phyloP scores from a whole-genome alignment of 1,140 invertebrate species.

The Sarcophaga peregrina region DNA sequence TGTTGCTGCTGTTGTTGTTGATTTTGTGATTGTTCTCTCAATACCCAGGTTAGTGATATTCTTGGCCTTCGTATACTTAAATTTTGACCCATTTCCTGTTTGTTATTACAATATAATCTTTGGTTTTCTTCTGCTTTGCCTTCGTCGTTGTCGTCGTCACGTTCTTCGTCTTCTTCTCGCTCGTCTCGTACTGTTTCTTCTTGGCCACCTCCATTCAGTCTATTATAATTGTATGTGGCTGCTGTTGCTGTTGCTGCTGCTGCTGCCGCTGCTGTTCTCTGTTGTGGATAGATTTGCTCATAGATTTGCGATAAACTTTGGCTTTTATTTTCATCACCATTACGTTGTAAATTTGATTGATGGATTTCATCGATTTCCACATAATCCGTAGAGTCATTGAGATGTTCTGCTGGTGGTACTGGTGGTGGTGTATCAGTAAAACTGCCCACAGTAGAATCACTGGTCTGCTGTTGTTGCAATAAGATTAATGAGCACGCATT shows the following conservation, averaged over 20 bases:
- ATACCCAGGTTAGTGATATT: conserved; percentile 77
- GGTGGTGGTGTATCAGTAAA: conserved; percentile 62
- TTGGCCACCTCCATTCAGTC: conserved; percentile 27
- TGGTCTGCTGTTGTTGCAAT: conserved; percentile 54
- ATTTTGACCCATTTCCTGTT: conserved; percentile 68
- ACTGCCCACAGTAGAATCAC: conserved; percentile 61
- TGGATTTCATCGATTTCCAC: conserved; percentile 62
- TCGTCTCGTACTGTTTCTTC: neutral
- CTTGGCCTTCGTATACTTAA: conserved; percentile 73
- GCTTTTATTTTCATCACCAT: neutral
- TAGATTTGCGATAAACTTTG: conserved; percentile 10
- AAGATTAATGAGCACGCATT: conserved; percentile 61
- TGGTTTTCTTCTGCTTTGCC: conserved; percentile 39
- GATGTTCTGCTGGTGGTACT: neutral
- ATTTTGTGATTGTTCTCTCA: conserved; percentile 70
- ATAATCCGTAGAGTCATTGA: conserved; percentile 53
- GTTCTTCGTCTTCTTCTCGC: conserved; percentile 1
- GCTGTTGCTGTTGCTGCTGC: neutral
- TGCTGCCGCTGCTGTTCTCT: neutral
- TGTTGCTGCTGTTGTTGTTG: conserved; percentile 49
- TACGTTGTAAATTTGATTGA: conserved; percentile 47
- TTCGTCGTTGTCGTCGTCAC: neutral
- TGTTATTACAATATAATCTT: conserved; percentile 39
- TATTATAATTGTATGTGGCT: neutral
- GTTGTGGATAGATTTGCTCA: neutral